Conservation (phyloP, 2,888 invertebrate species). For the Dorcus parallelipipedus region DNA sequence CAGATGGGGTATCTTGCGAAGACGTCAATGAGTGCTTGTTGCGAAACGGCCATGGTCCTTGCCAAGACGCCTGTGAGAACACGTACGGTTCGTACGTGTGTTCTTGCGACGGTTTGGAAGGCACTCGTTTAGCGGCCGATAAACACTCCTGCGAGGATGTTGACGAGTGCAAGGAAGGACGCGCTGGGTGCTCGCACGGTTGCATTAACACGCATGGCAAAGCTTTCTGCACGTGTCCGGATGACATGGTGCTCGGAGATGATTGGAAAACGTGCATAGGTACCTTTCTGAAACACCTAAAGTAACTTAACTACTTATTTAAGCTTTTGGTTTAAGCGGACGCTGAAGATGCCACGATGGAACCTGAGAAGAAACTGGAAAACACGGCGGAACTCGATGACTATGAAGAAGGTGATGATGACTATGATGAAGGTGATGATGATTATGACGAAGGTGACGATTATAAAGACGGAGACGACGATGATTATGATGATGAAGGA, state of each 20-base stretch:
- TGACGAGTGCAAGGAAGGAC: conserved; percentile 43
- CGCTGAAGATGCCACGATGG: not conserved
- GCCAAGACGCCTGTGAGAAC: conserved; percentile 61
- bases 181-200: conserved; percentile 44
- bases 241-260: conserved; percentile 39
- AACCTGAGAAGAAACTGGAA: not conserved
- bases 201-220: conserved; percentile 56
- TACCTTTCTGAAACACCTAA: conserved; percentile 12
- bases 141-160: conserved; percentile 52
- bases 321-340: not conserved
- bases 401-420: conserved; percentile 23
- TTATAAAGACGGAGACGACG: conserved; percentile 17
- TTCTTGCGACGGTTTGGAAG: conserved; percentile 55
- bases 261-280: conserved; percentile 45
- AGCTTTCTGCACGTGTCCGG: conserved; percentile 44
- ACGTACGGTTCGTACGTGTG: conserved; percentile 58
- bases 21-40: conserved; percentile 62
- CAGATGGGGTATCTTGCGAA: conserved; percentile 38
- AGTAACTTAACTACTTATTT: not conserved
- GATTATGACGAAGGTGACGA: conserved; percentile 14
- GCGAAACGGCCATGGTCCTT: conserved; percentile 62
- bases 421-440: conserved; percentile 23
- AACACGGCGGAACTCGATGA: not conserved
- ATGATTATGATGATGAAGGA: conserved; percentile 5
- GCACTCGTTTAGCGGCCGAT: conserved; percentile 56